Evolutionary conservation across 2,113 vertebrate genomes (phyloP), one percentile per base, ranked within the genome.

Genomic region (Tautogolabrus adspersus): DNA sequence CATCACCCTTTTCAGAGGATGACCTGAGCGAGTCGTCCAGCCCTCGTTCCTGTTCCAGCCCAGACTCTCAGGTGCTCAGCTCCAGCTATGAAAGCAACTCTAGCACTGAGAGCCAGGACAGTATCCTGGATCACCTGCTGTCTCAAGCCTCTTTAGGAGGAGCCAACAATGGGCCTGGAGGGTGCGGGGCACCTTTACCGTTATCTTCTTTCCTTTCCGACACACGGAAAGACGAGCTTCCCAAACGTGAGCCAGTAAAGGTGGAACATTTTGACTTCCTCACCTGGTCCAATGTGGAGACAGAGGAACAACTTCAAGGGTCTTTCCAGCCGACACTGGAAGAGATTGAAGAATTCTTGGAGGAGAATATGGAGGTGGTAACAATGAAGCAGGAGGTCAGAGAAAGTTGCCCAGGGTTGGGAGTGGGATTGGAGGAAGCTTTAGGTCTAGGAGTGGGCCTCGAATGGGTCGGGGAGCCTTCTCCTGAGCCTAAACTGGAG

Each of bases 291-390:
- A 51, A 89, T 0, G 82, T 91, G 81, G 95, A 97, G 76, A 92
- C 94, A 26, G 94, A 96, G 80, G 96, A 97, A 11, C 88, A 95
- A 1, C 85, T 90, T 22, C 91, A 18, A 60, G 82, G 91, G 62
- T 94, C 93, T 64, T 98, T 98, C 92, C 96, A 96, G 82, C 97
- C 97, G 51, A 98, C 97, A 0, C 92, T 98, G 90, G 97, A 98
- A 82, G 97, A 98, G 87, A 98, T 98, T 1, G 96, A 98, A 89
- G 97, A 98, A 79, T 98, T 98, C 91, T 88, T 98, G 85, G 96
- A 98, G 89, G 97, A 98, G 82, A 98, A 98, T 80, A 98, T 98
- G 97, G 95, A 96, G 71, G 77, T 91, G 37, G 95, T 95, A 46
- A 92, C 84, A 10, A 91, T 94, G 83, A 97, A 95, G 87, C 94